Percentiles rank a stretch among this genome's conserved stretches.
Conservation (phyloP, 2,888 invertebrate genomes). For the Mongoloraphidia duomilia region DNA sequence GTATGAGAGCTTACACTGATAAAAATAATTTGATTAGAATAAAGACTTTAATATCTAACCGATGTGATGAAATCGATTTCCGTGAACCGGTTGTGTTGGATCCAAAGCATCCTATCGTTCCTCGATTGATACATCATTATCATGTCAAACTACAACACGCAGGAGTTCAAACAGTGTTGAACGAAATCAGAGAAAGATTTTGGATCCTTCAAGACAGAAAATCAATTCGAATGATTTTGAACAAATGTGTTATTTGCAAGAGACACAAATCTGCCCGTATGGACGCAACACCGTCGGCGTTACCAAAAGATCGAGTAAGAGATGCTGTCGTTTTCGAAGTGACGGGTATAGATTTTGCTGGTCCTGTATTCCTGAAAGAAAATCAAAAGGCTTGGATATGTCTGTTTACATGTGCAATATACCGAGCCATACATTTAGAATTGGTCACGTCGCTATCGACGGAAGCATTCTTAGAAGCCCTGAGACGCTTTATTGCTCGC, state of each 20-base stretch:
- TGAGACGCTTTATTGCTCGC: conserved; percentile 22
- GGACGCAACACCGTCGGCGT: conserved; percentile 13
- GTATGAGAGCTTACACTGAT: no score
- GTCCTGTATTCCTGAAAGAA: conserved; percentile 21
- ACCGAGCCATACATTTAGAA: conserved; percentile 25
- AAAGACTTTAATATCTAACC: no score
- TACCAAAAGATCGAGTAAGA: conserved; percentile 19
- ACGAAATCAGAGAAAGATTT: conserved; percentile 11
- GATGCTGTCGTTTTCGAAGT: conserved; percentile 20
- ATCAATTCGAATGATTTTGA: conserved; percentile 10
- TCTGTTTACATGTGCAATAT: conserved; percentile 26
- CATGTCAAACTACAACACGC: conserved; percentile 9
- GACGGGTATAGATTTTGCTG: conserved; percentile 23
- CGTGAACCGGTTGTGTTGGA: no score
- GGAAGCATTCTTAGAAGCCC: conserved; percentile 18
- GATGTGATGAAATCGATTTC: no score
- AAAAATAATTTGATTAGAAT: no score
- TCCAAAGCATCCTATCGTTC: no score
- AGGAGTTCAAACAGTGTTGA: conserved; percentile 10
- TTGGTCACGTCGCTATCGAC: conserved; percentile 19
- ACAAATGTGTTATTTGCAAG: conserved; percentile 14
- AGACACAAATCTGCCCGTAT: conserved; percentile 14
- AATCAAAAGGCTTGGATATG: conserved; percentile 21
- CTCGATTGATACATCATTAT: no score
- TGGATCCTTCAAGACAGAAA: conserved; percentile 10